These are phyloP conservation scores for Nomada ferruginata DNA, from an alignment of 2,888 invertebrate species.

Conservation along the genomic window DNA sequence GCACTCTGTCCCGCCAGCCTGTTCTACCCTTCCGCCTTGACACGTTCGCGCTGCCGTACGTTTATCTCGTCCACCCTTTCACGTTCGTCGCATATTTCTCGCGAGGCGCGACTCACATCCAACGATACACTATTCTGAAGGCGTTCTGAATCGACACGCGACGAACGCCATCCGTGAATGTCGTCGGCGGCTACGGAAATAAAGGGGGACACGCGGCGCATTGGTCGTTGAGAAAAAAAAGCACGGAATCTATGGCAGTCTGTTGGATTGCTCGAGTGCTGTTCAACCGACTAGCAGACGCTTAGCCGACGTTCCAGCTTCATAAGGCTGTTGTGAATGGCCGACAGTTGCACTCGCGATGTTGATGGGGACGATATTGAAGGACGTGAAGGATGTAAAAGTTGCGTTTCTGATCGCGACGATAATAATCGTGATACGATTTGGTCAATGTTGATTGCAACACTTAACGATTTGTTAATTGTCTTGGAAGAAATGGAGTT, in stretches of 20 bases:
- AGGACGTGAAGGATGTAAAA: no score
- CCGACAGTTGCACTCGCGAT: not conserved
- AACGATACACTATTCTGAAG: slow-evolving; percentile 34
- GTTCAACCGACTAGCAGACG: slow-evolving; percentile 23
- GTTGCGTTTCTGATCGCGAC: not conserved
- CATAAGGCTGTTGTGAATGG: not conserved
- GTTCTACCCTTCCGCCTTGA: not conserved
- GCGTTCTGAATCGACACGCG: slow-evolving; percentile 25
- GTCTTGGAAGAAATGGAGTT: no score
- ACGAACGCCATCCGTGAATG: slow-evolving; percentile 36
- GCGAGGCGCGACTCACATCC: slow-evolving; percentile 8
- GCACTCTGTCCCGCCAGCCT: slow-evolving; percentile 14
- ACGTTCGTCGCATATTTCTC: slow-evolving; percentile 2
- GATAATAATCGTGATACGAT: no score
- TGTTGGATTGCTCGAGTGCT: slow-evolving; percentile 26
- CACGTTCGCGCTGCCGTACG: slow-evolving; percentile 9
- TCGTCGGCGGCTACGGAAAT: slow-evolving; percentile 27
- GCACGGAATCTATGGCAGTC: slow-evolving; percentile 8
- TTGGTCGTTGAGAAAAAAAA: slow-evolving; percentile 11
- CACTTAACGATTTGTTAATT: no score
- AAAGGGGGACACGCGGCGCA: slow-evolving; percentile 26
- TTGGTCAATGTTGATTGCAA: no score
- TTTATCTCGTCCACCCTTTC: slow-evolving; percentile 16
- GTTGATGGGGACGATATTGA: not conserved
- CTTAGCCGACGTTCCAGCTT: not conserved